A percentile compares a stretch with the other conserved stretches of the same genome.
These are phyloP conservation scores for Pissodes strobi DNA, from an alignment of 1,140 invertebrate species.

Conservation along the genomic window DNA sequence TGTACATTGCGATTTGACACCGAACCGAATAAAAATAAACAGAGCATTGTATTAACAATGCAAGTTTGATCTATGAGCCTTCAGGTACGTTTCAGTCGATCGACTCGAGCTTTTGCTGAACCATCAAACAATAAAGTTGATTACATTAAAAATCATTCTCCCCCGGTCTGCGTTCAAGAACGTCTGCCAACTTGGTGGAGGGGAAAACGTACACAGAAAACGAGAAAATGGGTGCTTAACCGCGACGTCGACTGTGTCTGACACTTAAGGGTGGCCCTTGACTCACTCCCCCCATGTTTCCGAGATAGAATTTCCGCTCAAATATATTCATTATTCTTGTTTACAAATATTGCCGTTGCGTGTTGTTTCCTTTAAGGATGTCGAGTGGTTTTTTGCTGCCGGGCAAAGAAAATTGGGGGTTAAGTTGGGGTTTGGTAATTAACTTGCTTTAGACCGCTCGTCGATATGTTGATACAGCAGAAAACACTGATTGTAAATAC, in stretches of 20 bases:
- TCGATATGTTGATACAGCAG: too few species aligned
- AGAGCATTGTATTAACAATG: background rate
- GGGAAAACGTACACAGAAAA: background rate
- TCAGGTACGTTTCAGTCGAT: slow-evolving; percentile 1
- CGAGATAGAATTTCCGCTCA: background rate
- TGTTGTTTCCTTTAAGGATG: background rate
- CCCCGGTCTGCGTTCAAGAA: too few species aligned
- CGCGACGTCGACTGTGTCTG: background rate
- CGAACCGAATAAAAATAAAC: slow-evolving; percentile 6
- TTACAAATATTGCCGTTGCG: slow-evolving; percentile 3
- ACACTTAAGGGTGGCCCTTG: background rate
- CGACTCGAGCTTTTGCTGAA: background rate
- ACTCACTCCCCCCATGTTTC: background rate
- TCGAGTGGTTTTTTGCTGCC: background rate
- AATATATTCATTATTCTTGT: background rate
- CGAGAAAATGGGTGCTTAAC: background rate
- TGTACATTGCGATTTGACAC: background rate
- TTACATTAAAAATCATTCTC: too few species aligned
- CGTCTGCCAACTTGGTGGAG: background rate
- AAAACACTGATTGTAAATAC: too few species aligned
- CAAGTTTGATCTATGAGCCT: background rate
- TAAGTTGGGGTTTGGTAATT: too few species aligned
- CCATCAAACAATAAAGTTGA: too few species aligned
- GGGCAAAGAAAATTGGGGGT: background rate
- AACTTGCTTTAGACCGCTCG: too few species aligned